Base-by-base conservation (phyloP, 2,797 vertebrate species). In the Periparus ater region DNA sequence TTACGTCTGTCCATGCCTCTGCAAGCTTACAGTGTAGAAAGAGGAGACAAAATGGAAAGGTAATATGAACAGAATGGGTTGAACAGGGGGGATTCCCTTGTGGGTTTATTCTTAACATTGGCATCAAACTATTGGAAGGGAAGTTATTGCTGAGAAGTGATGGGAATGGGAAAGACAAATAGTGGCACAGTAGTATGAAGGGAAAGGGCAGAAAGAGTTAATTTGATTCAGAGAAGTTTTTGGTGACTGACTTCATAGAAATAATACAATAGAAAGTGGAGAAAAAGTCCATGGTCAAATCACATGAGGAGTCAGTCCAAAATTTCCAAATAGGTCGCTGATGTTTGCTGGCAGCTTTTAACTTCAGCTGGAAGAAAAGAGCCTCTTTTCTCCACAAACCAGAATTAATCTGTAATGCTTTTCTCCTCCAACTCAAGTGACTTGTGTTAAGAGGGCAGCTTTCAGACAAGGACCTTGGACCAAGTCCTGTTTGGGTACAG, bases 331-430 rank as follows among this genome's bases (percentile, higher is more conserved):
- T 91, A 82, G 77, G 54, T 68, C 82, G 15, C 89, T 96, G 61
- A 48, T 92, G 79, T 77, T 93, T 95, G 68, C 80, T 92, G 91
- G 75, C 86, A 93, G 85, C 89, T 96, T 93, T 89, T 81, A 78
- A 62, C 48, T 92, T 93, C 66, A 91, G 66, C 66, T 93, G 82
- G 66, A 96, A 92, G 76, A 96, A 91, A 95, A 91, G 72, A 83
- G 27, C 32, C 66, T 85, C 76, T 94, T 92, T 94, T 83, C 66
- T 86, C 34, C 75, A 61, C 83, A 86, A 75, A 85, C n/a, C 44
- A 94, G 86, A 95, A 93, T 94, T 95, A 85, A 89, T 96, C 63
- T 94, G 77, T 92, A 93, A 89, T 7, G 10, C 84, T 92, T 91
- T 96, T 89, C 70, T 88, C 70, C 51, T 94, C 73, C 91, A 96